Evolutionary conservation across 2,888 invertebrate genomes (phyloP).

Genomic region (Synergus gifuensis): DNA sequence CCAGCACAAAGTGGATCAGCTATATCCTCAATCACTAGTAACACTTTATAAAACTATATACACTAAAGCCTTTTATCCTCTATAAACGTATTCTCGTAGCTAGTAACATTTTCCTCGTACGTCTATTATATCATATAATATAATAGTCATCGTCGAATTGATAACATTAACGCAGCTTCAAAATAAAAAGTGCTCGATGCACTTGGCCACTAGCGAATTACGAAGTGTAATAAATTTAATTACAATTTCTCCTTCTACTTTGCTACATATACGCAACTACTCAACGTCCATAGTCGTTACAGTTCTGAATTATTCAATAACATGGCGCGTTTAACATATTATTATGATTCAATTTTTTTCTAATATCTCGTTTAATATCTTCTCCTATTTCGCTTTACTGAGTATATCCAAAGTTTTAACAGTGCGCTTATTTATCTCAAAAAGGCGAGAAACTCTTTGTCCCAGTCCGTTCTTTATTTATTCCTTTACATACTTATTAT

Average conservation of each 20-base stretch:
- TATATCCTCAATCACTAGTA: conserved; percentile 66
- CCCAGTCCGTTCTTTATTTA: conserved; percentile 42
- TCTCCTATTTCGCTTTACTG: conserved; percentile 41
- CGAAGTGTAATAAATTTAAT: conserved; percentile 64
- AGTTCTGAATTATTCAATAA: conserved; percentile 24
- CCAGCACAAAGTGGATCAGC: conserved; percentile 61
- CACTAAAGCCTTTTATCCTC: conserved; percentile 74
- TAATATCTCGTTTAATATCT: conserved; percentile 40
- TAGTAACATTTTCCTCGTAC: conserved; percentile 62
- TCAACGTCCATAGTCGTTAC: conserved; percentile 65
- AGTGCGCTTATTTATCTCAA: conserved; percentile 44
- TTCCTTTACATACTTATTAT: conserved; percentile 37
- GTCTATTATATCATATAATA: conserved; percentile 51
- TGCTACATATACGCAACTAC: conserved; percentile 65
- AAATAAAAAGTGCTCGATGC: conserved; percentile 63
- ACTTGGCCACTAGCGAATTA: conserved; percentile 65
- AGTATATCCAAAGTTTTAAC: conserved; percentile 36
- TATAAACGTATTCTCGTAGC: conserved; percentile 67
- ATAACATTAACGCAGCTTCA: conserved; percentile 65
- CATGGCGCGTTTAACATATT: conserved; percentile 44
- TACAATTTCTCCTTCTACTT: conserved; percentile 49
- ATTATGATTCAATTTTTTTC: conserved; percentile 42
- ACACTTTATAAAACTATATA: conserved; percentile 78
- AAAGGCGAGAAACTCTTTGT: conserved; percentile 54
- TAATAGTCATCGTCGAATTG: conserved; percentile 61